Conservation (phyloP, 2,888 invertebrate species). For the Epinotia nisella region DNA sequence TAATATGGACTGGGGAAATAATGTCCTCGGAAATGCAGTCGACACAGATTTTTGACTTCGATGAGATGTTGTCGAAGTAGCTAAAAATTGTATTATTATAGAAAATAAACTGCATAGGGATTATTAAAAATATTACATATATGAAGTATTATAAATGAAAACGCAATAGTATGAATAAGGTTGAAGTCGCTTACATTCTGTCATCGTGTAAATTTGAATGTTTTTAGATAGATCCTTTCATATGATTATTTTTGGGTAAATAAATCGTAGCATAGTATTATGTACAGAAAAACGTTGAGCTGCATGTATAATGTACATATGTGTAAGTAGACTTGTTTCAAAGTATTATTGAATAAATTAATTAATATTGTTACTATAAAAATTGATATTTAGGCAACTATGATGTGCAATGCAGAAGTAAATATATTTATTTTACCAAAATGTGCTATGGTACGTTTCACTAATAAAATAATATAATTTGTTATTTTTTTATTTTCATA, state of each 20-base stretch:
- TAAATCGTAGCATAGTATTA: not conserved
- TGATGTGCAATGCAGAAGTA: slow-evolving; percentile 20
- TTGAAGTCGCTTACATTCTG: too few species aligned
- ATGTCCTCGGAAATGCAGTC: too few species aligned
- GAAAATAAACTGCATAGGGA: too few species aligned
- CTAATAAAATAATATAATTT: not conserved
- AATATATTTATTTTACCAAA: slow-evolving; percentile 19
- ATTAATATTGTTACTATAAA: too few species aligned
- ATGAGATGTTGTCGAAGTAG: too few species aligned
- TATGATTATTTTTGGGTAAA: not conserved
- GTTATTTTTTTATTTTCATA: slow-evolving; percentile 20
- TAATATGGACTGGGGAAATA: too few species aligned
- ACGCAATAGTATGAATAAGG: too few species aligned
- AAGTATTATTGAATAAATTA: not conserved
- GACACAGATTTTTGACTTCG: too few species aligned
- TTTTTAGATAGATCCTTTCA: not conserved
- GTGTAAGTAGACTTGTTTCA: not conserved
- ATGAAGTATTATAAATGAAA: too few species aligned
- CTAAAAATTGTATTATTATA: too few species aligned
- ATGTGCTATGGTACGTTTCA: slow-evolving; percentile 11
- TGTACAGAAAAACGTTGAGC: not conserved
- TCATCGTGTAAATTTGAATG: too few species aligned
- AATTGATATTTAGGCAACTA: not conserved
- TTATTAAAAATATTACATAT: too few species aligned
- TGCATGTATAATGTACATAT: not conserved